Evolutionary conservation across 2,888 invertebrate genomes (phyloP).

Genomic region (Gnatocerus cornutus): DNA sequence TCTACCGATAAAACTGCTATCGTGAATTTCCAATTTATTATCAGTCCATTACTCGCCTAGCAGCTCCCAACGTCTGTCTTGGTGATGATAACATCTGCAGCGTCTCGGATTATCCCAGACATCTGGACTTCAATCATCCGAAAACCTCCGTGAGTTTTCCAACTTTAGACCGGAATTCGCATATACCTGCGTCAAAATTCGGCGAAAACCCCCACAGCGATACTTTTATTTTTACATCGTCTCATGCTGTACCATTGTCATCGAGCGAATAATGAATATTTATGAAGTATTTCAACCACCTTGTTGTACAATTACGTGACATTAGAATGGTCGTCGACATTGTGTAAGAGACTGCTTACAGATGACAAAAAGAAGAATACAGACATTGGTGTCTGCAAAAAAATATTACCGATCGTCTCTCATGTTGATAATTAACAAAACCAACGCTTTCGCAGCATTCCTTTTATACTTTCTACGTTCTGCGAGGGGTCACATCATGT

Average conservation of each 20-base stretch:
- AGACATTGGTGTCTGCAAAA: conserved; percentile 28
- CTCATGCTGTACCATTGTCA: conserved; percentile 26
- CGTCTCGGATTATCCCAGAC: conserved; percentile 5
- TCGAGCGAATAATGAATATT: conserved; percentile 42
- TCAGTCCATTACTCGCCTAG: background rate
- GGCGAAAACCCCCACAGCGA: conserved; percentile 13
- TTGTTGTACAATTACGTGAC: conserved; percentile 44
- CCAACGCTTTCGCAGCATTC: conserved; percentile 21
- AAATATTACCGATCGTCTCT: background rate
- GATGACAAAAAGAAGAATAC: conserved; percentile 30
- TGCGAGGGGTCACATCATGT: conserved; percentile 1
- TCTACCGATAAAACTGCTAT: conserved; percentile 1
- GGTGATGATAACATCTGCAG: conserved; percentile 12
- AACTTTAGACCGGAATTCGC: background rate
- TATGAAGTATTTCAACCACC: conserved; percentile 46
- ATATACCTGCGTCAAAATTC: conserved; percentile 3
- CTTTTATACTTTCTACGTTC: conserved; percentile 25
- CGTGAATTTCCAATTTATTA: conserved; percentile 7
- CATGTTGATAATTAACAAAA: conserved; percentile 22
- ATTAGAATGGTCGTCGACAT: conserved; percentile 37
- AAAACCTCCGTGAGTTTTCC: background rate
- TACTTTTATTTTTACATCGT: conserved; percentile 19
- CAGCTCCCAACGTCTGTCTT: background rate
- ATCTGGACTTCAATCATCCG: conserved; percentile 9
- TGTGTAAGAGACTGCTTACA: conserved; percentile 36